Conservation (phyloP, 53 echinoderm and acorn worm species). For the Hippasteria phrygiana region DNA sequence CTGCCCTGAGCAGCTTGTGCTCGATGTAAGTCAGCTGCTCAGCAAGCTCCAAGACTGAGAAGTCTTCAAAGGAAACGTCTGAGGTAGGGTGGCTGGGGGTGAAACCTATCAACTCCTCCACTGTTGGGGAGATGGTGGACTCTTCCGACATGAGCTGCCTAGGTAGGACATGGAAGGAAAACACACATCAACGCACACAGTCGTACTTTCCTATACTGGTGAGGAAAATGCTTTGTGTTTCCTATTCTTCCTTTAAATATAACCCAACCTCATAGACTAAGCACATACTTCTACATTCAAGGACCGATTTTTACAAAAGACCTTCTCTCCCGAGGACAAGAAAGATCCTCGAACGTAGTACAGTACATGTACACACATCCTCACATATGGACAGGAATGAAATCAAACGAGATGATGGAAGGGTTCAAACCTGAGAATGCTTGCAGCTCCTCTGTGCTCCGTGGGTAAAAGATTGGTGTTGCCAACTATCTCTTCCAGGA, state of each 20-base stretch:
- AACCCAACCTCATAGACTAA: too few species aligned
- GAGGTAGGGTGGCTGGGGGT: constrained; percentile 70
- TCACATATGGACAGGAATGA: too few species aligned
- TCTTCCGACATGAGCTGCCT: constrained; percentile 75
- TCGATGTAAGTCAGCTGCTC: constrained; percentile 97
- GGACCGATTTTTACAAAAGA: too few species aligned
- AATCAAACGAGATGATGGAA: background rate
- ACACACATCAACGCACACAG: too few species aligned
- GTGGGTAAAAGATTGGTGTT: constrained; percentile 91
- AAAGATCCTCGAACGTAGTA: too few species aligned
- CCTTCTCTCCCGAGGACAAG: too few species aligned
- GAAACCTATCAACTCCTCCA: constrained; percentile 55
- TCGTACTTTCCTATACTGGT: too few species aligned
- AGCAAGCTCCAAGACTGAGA: constrained; percentile 88
- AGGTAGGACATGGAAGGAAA: too few species aligned
- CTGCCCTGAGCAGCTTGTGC: constrained; percentile 90
- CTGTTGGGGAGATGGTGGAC: constrained; percentile 51
- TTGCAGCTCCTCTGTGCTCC: constrained; percentile 91
- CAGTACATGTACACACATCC: too few species aligned
- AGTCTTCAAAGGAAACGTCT: constrained; percentile 77
- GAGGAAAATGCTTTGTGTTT: too few species aligned
- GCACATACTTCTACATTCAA: too few species aligned
- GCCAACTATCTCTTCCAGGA: constrained; percentile 89
- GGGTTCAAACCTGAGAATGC: constrained; percentile 78
- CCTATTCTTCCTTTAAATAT: too few species aligned